These are phyloP conservation scores for Phymorhynchus buccinoides DNA, from an alignment of 1,140 invertebrate species.

Conservation along the genomic window DNA sequence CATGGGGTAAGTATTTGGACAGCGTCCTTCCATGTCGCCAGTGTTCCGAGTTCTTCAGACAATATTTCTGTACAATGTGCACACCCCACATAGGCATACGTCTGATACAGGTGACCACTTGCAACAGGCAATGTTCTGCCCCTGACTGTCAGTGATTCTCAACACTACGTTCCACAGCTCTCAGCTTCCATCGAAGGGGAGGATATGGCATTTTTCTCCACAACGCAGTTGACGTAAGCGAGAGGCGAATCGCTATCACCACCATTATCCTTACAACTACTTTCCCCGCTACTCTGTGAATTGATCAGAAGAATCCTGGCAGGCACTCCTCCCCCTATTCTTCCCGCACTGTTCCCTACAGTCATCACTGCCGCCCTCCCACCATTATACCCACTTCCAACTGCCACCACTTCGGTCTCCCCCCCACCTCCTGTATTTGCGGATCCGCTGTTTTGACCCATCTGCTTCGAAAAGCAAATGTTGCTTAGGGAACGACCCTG, in stretches of 20 bases:
- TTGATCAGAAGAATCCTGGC: constrained; percentile 21
- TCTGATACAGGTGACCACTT: too few species aligned
- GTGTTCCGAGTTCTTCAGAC: not conserved
- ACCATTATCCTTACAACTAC: too few species aligned
- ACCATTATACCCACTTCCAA: not conserved
- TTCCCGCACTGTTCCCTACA: not conserved
- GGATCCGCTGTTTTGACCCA: not conserved
- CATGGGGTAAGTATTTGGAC: too few species aligned
- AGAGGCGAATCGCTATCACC: too few species aligned
- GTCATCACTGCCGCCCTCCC: not conserved
- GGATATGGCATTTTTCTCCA: not conserved
- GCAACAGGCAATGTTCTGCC: not conserved
- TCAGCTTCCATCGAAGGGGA: too few species aligned
- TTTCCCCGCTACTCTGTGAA: not conserved
- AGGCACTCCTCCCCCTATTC: constrained; percentile 1
- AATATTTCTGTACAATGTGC: not conserved
- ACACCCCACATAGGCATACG: too few species aligned
- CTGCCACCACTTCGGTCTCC: not conserved
- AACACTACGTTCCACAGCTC: not conserved
- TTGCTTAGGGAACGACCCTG: not conserved
- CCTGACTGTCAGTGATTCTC: not conserved
- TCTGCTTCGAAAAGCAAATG: not conserved
- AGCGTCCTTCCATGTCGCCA: too few species aligned
- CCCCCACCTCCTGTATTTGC: not conserved
- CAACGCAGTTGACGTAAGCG: not conserved